Base-by-base conservation (phyloP, 2,797 vertebrate species). In the Poeciliopsis paucimaculata region DNA sequence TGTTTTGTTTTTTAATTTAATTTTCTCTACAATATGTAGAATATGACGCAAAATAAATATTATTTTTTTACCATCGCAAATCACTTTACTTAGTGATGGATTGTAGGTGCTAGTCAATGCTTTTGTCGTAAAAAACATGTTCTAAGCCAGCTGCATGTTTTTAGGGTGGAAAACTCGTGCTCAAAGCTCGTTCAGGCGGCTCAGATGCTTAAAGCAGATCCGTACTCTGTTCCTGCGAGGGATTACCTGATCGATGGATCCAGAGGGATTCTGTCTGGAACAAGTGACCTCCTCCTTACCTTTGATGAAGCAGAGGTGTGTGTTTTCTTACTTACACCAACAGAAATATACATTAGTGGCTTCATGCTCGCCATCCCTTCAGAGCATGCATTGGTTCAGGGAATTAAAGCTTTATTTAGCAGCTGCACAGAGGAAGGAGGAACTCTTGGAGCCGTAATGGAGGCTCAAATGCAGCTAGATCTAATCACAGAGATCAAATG, bases 191-290 rank as follows among this genome's bases (percentile, higher is more conserved):
- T 99, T 85, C 97, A 97, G 91, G 98, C 98, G 1, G 97, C 98
- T 76, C 97, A 97, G 95, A 99, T 99, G 98, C 95, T 99, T 84
- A 98, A 97, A 84, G 95, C 97, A 4, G 98, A 99, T 90, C 98
- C 98, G 4, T 99, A 99, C 83, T 99, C 98, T 0, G 98, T 99
- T 49, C 98, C 98, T 72, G 98, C 98, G 36, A 96, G 98, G 78
- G 98, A 99, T 93, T 99, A 99, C 91, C 95, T 99, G 49, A 99
- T 99, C 26, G 98, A 99, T 81, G 98, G 98, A n/a, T 99, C 98
- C 39, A 96, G 98, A 85, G 98, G 98, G 77, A 99, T 99, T 81
- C 96, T 99, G 51, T 99, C 98, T 0, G 98, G 98, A 84, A 99
- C 98, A 0, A 99, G 98, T 4, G 98, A 99, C 92, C 94, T 99